These are phyloP conservation scores for Formica exsecta DNA, from an alignment of 1,140 invertebrate species.

Conservation along the genomic window DNA sequence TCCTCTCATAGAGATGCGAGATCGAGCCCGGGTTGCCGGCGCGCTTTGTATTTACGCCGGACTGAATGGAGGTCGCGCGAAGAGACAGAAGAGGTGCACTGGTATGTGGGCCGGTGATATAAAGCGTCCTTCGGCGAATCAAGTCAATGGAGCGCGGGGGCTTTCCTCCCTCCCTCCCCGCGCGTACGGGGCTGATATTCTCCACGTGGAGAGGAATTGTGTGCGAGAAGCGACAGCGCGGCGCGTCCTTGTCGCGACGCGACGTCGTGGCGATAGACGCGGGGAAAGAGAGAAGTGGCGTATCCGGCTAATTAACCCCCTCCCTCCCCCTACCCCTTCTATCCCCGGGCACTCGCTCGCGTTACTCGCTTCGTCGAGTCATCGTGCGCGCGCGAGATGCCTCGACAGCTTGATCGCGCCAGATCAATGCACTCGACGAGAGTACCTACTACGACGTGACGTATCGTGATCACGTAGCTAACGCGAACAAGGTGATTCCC, in stretches of 20 bases:
- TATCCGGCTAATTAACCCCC: conserved; percentile 38
- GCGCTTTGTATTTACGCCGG: conserved; percentile 57
- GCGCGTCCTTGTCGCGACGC: conserved; percentile 23
- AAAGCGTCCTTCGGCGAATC: conserved; percentile 78
- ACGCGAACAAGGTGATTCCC: conserved; percentile 27
- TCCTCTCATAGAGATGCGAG: conserved; percentile 34
- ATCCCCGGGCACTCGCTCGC: conserved; percentile 17
- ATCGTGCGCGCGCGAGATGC: conserved; percentile 25
- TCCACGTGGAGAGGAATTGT: conserved; percentile 12
- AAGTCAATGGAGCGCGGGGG: conserved; percentile 78
- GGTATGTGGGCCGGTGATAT: conserved; percentile 75
- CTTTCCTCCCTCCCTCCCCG: neutral
- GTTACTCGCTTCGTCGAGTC: conserved; percentile 31
- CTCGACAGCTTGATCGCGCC: conserved; percentile 1
- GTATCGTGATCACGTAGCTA: neutral
- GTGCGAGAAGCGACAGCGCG: neutral
- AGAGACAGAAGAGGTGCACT: conserved; percentile 59
- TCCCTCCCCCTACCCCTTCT: neutral
- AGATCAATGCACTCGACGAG: conserved; percentile 34
- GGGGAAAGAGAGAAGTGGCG: conserved; percentile 37
- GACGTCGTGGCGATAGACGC: conserved; percentile 6
- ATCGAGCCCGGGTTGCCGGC: conserved; percentile 63
- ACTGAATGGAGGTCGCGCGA: conserved; percentile 78
- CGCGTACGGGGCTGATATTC: conserved; percentile 25
- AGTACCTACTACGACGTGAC: conserved; percentile 5